Base-by-base conservation (phyloP, 2,888 invertebrate genomes). In the Cheilosia vulpina region DNA sequence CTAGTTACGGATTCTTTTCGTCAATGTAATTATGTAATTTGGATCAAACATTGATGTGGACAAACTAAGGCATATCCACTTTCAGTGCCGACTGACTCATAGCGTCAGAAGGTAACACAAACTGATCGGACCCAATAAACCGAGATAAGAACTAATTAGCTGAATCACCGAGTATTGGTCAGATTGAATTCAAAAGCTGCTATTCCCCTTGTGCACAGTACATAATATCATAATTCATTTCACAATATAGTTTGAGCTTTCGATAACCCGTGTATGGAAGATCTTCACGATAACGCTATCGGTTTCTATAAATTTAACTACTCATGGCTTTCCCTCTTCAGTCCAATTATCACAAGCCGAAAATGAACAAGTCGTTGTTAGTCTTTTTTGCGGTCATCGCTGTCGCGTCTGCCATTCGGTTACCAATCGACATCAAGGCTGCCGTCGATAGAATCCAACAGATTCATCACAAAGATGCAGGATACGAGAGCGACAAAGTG, bases 341-440 rank as follows among this genome's bases (percentile, higher is more conserved):
- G 82, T 82, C 47, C 43, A 31, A 53, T 31, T 43, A 11, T 13
- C n/a, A 15, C 31, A 45, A 45, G 41, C 45, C n/a, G 3, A 72
- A 60, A 17, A 82, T 82, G 82, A 82, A 76, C 27, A 69, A 66
- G 27, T 72, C 69, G 21, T 60, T 78, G 15, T 45, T 82, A 17
- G 47, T 77, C 15, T 78, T 82, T n/a, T 78, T 82, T 17, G 77
- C 78, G 31, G 72, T 72, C 31, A 9, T 72, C 31, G 66, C 65
- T 41, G 65, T 71, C 11, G 31, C 65, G 21, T 82, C 78, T 24
- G 77, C 77, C n/a, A 58, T 66, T n/a, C 65, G 41, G n/a, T 53
- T 82, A 19, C 69, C 76, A 31, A 65, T 50, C n/a, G 31, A 55
- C 17, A 13, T 66, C 1, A 80, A 21, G 27, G n/a, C 47, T 19